A percentile compares a stretch with the other conserved stretches of the same genome.
These are phyloP conservation scores for Danaus melanippus DNA, from an alignment of 1,140 invertebrate species.

Conservation along the genomic window DNA sequence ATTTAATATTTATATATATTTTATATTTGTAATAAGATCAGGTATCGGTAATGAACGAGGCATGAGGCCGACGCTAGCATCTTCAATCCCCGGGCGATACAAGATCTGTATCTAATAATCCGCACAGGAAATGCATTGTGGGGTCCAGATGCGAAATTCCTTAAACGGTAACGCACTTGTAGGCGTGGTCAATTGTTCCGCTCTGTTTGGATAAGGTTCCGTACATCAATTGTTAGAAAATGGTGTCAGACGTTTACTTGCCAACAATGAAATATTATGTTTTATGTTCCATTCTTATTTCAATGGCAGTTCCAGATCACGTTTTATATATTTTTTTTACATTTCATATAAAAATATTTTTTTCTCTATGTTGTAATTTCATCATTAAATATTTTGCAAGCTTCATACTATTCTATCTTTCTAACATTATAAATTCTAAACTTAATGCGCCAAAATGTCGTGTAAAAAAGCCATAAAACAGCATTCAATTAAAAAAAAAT, in stretches of 20 bases:
- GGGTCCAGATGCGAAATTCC: slow-evolving; percentile 68
- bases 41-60: no score
- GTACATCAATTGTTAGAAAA: slow-evolving; percentile 25
- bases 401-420: no score
- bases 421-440: slow-evolving; percentile 10
- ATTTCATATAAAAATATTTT: not conserved
- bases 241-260: slow-evolving; percentile 23
- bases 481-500: slow-evolving; percentile 35
- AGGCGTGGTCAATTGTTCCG: slow-evolving; percentile 58
- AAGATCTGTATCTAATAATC: slow-evolving; percentile 62
- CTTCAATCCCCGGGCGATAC: slow-evolving; percentile 39
- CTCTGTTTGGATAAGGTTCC: slow-evolving; percentile 28
- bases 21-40: no score
- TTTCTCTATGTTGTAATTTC: no score
- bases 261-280: slow-evolving; percentile 1
- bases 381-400: no score
- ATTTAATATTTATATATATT: no score
- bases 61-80: no score
- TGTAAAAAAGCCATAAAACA: slow-evolving; percentile 40
- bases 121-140: slow-evolving; percentile 67
- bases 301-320: not conserved
- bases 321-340: slow-evolving; percentile 5
- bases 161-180: slow-evolving; percentile 41
- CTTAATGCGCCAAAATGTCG: slow-evolving; percentile 12
- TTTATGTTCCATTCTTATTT: not conserved